Base-by-base conservation (phyloP, 2,113 vertebrate genomes). In the Xyliphius kryptos region DNA sequence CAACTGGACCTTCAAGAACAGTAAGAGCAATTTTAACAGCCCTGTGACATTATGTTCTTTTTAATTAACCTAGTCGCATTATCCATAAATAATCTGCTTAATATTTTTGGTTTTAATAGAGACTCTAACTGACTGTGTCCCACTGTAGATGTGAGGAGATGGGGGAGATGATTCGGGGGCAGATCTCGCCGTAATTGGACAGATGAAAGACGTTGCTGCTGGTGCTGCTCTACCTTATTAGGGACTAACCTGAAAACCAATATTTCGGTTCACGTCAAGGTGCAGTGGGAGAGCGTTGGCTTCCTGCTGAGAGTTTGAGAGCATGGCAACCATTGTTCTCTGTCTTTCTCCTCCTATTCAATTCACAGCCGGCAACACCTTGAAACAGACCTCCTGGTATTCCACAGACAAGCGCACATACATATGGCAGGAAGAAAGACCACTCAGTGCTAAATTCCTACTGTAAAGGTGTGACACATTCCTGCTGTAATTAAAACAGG, bases 171-270 rank as follows among this genome's bases (percentile, higher is more conserved):
- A 88, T 88, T 87, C 83, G 85, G 77, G 77, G 86, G 61, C 46
- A 59, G 87, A 89, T 83, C 76, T 85, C 83, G 81, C 82, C 85
- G 87, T 96, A 92, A 97, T 91, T 91, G 89, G 89, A 80, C 81
- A 87, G 79, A 85, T 91, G 90, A 91, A 91, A 94, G 88, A 87
- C 84, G 78, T 76, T 76, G 82, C 72, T 77, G 81, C 74, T 78
- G 71, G 81, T 50, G 77, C 80, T 82, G 76, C 82, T 87, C 68
- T 78, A 79, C 72, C 82, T 92, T 87, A 93, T 92, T 94, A 94
- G 76, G 58, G 61, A 81, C 76, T 92, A 90, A 92, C 90, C 86
- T 84, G 77, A 89, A 89, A 81, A 85, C 84, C 88, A 85, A 82
- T 88, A 87, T 91, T 89, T 88, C 82, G 68, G 80, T 63, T 78